Evolutionary conservation across 2,797 vertebrate genomes (phyloP).

Genomic region (Lithobates pipiens): DNA sequence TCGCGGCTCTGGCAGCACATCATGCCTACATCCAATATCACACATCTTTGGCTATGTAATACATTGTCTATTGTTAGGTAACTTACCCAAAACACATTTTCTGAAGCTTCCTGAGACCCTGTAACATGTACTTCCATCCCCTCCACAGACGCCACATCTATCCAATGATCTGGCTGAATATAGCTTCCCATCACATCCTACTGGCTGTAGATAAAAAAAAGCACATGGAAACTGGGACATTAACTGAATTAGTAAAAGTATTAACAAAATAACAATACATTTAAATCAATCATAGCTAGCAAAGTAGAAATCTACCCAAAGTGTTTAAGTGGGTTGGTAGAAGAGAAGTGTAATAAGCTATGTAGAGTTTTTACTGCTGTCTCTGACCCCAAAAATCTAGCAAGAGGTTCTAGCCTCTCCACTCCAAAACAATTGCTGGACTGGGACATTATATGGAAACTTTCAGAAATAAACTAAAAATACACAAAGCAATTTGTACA

Average conservation of each 20-base stretch:
- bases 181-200: conserved; percentile 88
- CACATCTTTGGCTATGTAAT: neutral
- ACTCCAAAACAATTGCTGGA: too few species aligned
- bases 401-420: too few species aligned
- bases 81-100: conserved; percentile 79
- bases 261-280: neutral
- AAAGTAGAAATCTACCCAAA: neutral
- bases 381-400: too few species aligned
- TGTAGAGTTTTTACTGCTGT: too few species aligned
- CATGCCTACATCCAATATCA: neutral
- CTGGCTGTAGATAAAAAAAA: conserved; percentile 74
- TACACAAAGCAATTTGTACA: too few species aligned
- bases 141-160: conserved; percentile 88
- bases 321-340: too few species aligned
- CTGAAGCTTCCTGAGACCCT: conserved; percentile 88
- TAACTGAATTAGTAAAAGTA: neutral
- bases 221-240: neutral
- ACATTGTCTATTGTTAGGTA: conserved; percentile 39
- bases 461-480: too few species aligned
- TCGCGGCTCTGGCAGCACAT: too few species aligned
- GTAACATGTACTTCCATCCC: conserved; percentile 85
- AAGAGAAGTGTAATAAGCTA: too few species aligned
- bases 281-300: neutral
- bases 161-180: conserved; percentile 84
- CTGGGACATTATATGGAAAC: too few species aligned